A percentile compares a stretch with the other conserved stretches of the same genome.
Conservation (phyloP, 2,797 vertebrate genomes). For the Acipenser transmontanus region DNA sequence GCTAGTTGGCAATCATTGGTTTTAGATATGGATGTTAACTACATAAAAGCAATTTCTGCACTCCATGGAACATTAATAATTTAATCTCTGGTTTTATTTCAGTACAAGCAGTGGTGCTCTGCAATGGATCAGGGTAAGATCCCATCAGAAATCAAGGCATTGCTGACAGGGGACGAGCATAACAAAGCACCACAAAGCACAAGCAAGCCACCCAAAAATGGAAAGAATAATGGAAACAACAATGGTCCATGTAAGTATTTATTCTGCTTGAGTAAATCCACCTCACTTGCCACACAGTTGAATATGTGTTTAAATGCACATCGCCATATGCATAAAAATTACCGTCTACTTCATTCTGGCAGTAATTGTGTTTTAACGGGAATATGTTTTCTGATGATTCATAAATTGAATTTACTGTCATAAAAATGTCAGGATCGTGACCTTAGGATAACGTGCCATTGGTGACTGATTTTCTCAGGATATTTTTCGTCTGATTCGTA, state of each 20-base stretch:
- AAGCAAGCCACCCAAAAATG: slow-evolving; percentile 64
- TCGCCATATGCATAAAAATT: too few species aligned
- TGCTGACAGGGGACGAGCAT: slow-evolving; percentile 88
- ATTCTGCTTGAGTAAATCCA: slow-evolving; percentile 5
- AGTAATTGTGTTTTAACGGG: too few species aligned
- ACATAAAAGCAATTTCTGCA: too few species aligned
- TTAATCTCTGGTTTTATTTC: slow-evolving; percentile 33
- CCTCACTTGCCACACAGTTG: not conserved
- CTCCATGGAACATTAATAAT: not conserved
- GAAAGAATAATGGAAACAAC: slow-evolving; percentile 61
- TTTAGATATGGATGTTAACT: too few species aligned
- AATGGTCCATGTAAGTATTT: slow-evolving; percentile 61
- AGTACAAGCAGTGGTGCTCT: slow-evolving; percentile 98
- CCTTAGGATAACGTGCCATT: not conserved
- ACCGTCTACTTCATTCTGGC: too few species aligned
- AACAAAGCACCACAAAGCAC: slow-evolving; percentile 63
- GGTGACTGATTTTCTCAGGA: too few species aligned
- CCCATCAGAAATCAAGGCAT: slow-evolving; percentile 93
- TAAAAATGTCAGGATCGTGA: not conserved
- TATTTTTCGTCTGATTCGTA: too few species aligned
- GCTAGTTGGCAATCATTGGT: too few species aligned
- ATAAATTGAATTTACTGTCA: slow-evolving; percentile 7
- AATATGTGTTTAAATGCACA: too few species aligned
- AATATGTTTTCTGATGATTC: not conserved
- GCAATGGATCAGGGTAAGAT: slow-evolving; percentile 98